Percentiles rank a stretch among this genome's conserved stretches.
Conservation (phyloP, 2,888 invertebrate genomes). For the Sinopyrophorus schimmeli region DNA sequence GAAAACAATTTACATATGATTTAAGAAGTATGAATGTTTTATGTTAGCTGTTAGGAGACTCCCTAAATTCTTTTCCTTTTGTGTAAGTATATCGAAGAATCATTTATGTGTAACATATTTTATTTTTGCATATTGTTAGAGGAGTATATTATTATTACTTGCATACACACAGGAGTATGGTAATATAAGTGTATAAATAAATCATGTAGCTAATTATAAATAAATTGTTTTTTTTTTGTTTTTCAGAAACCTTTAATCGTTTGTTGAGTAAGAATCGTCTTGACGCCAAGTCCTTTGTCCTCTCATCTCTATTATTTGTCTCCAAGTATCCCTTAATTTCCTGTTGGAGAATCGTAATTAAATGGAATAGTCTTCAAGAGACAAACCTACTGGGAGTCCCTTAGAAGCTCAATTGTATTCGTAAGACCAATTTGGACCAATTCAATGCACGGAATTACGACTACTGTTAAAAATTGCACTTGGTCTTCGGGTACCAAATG, state of each 20-base stretch:
- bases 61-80: conserved; percentile 7
- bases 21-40: background rate
- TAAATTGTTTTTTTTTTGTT: conserved; percentile 40
- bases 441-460: conserved; percentile 63
- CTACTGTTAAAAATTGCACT: conserved; percentile 64
- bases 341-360: conserved; percentile 42
- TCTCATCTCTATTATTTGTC: conserved; percentile 61
- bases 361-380: background rate
- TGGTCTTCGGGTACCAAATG: conserved; percentile 65
- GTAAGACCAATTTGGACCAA: conserved; percentile 60
- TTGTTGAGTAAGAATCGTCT: conserved; percentile 54
- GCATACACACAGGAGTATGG: conserved; percentile 19
- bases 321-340: conserved; percentile 61
- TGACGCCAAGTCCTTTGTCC: conserved; percentile 62
- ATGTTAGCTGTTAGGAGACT: conserved; percentile 4
- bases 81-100: conserved; percentile 12
- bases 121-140: conserved; percentile 29
- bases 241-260: conserved; percentile 14
- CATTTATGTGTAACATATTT: conserved; percentile 17
- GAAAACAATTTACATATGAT: conserved; percentile 1
- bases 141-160: conserved; percentile 11
- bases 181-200: conserved; percentile 25
- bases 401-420: conserved; percentile 58
- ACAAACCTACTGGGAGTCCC: conserved; percentile 57
- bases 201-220: conserved; percentile 35